Evolutionary conservation across 2,888 invertebrate genomes (phyloP).

Genomic region (Maniola hyperantus): DNA sequence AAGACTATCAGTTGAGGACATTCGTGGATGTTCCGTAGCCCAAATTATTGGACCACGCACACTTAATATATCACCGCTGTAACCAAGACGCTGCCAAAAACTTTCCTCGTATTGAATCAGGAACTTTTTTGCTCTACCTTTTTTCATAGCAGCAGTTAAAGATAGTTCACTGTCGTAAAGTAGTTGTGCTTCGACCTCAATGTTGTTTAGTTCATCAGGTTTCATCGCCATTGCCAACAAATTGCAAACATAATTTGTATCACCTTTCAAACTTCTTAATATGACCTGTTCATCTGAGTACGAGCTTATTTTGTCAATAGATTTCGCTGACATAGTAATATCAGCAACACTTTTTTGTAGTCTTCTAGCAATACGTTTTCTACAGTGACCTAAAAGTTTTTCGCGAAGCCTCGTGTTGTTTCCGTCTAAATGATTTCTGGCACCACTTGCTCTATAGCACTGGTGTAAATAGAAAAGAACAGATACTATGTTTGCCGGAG

Average conservation of each 20-base stretch:
- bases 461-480: slow-evolving; percentile 75
- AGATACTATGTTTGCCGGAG: slow-evolving; percentile 60
- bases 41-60: slow-evolving; percentile 73
- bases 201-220: slow-evolving; percentile 65
- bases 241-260: slow-evolving; percentile 67
- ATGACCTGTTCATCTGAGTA: slow-evolving; percentile 63
- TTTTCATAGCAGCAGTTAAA: slow-evolving; percentile 51
- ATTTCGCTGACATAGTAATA: slow-evolving; percentile 57
- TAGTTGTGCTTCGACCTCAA: slow-evolving; percentile 61
- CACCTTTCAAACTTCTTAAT: slow-evolving; percentile 66
- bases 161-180: slow-evolving; percentile 50
- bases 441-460: slow-evolving; percentile 63
- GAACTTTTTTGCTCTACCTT: slow-evolving; percentile 63
- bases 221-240: slow-evolving; percentile 70
- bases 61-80: slow-evolving; percentile 74
- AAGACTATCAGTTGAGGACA: slow-evolving; percentile 58
- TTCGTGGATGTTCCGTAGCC: slow-evolving; percentile 68
- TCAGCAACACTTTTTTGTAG: slow-evolving; percentile 63
- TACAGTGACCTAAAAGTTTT: slow-evolving; percentile 66
- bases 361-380: slow-evolving; percentile 58
- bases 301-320: slow-evolving; percentile 64
- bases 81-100: slow-evolving; percentile 68
- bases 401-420: slow-evolving; percentile 66
- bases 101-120: slow-evolving; percentile 62
- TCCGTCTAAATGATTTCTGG: slow-evolving; percentile 66